Evolutionary conservation across 2,113 vertebrate species (phyloP), one percentile per base, ranked within the genome.

Genomic region (Nothobranchius kuhntae): DNA sequence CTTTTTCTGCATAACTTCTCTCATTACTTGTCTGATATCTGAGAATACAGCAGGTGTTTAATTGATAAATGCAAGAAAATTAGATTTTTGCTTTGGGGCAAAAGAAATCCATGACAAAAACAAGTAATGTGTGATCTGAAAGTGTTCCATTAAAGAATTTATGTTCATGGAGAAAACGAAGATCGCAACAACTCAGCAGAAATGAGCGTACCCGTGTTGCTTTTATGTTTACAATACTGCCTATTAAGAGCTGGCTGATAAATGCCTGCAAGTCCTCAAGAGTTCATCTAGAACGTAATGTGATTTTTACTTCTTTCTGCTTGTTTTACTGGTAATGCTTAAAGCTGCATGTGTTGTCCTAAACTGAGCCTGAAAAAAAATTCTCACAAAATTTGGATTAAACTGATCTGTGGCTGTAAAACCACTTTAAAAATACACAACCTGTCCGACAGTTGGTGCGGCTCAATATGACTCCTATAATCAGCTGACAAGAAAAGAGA

Each of bases 1-100:
- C 60, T 68, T 72, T 66, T 13, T 68, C 52, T 53, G 58, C 61
- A 59, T 62, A 60, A 66, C 3, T 38, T 58, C 76, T 75, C 64
- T 4, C 30, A 30, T 1, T 2, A 68, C 73, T 75, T 57, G 36
- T 60, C 44, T 71, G 53, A 56, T 76, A 77, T 75, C 62, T 45
- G 53, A 62, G 14, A 42, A 61, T 53, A 26, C 65, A 74, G 59
- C 59, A 54, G 38, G 21, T 50, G 40, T 75, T 42, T 62, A 61
- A 59, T 53, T 59, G 72, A 72, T 68, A 30, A 21, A 46, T 55
- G 44, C 7, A 61, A 51, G 12, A 44, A 48, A 47, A 21, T 5
- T 9, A 40, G 3, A 0, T 9, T 40, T 40, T 40, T 40, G 38
- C 38, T 26, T 12, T 26, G 64, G 46, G 11, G 40, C 38, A n/a